Conservation (phyloP, 2,888 invertebrate species). For the Nomada lathburiana region DNA sequence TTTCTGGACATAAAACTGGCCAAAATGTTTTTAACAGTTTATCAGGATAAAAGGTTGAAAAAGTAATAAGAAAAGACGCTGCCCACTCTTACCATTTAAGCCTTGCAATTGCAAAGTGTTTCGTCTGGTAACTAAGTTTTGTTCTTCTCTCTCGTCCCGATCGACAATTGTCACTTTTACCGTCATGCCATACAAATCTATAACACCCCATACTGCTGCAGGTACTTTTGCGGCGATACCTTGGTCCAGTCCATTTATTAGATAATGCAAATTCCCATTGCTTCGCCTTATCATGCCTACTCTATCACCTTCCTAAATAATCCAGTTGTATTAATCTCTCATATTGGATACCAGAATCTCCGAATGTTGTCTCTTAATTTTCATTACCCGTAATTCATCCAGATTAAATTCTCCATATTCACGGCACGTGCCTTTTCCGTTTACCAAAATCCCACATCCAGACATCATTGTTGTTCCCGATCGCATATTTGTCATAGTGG, state of each 20-base stretch:
- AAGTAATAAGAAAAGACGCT: neutral
- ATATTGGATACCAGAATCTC: neutral
- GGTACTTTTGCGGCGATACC: conserved; percentile 95
- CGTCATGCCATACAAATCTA: conserved; percentile 98
- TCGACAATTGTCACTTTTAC: conserved; percentile 95
- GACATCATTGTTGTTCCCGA: conserved; percentile 97
- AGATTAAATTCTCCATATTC: conserved; percentile 97
- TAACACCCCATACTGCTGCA: conserved; percentile 95
- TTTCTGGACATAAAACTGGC: conserved; percentile 68
- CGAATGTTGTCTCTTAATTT: conserved; percentile 62
- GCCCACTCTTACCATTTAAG: conserved; percentile 77
- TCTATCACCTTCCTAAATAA: conserved; percentile 92
- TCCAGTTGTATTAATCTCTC: neutral
- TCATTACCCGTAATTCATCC: conserved; percentile 93
- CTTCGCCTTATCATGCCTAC: conserved; percentile 96
- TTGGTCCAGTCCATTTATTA: conserved; percentile 96
- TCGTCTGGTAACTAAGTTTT: conserved; percentile 90
- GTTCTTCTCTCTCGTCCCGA: conserved; percentile 91
- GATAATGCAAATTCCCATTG: conserved; percentile 95
- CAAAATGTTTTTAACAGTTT: neutral
- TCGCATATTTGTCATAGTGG: conserved; percentile 99
- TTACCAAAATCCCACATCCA: conserved; percentile 97
- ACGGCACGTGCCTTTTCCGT: conserved; percentile 96
- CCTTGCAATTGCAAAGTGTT: conserved; percentile 87
- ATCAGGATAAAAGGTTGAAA: neutral